These are phyloP conservation scores for Labia minor DNA, from an alignment of 2,888 invertebrate species.

Conservation along the genomic window DNA sequence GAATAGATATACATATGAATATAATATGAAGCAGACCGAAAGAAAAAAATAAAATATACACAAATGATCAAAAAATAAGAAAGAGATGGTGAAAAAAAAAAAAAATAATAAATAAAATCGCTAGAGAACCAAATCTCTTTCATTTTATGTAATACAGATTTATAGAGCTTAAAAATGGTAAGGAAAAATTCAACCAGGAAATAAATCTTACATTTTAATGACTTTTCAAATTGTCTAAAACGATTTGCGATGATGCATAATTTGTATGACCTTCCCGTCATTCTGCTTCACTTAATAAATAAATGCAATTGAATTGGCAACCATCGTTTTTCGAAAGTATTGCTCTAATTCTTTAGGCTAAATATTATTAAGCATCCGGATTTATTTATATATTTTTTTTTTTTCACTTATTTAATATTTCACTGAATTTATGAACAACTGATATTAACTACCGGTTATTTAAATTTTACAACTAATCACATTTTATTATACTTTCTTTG, in stretches of 20 bases:
- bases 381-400: background rate
- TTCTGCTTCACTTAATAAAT: background rate
- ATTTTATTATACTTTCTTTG: constrained; percentile 6
- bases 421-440: background rate
- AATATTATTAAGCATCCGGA: background rate
- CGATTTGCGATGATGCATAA: background rate
- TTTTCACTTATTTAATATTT: constrained; percentile 5
- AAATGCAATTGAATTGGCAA: background rate
- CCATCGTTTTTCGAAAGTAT: background rate
- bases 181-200: background rate
- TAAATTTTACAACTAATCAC: background rate
- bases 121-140: no score
- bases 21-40: no score
- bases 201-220: background rate
- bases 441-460: background rate
- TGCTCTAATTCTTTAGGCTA: background rate
- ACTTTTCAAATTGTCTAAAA: background rate
- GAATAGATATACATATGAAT: no score
- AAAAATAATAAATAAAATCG: no score
- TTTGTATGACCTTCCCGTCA: background rate
- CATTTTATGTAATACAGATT: no score
- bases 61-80: no score
- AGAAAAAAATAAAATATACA: no score
- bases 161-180: background rate
- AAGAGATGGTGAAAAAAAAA: no score